A percentile compares a stretch with the other conserved stretches of the same genome.
phyloP scores from a whole-genome alignment of 2,113 vertebrate species.

The Atrichornis clamosus region DNA sequence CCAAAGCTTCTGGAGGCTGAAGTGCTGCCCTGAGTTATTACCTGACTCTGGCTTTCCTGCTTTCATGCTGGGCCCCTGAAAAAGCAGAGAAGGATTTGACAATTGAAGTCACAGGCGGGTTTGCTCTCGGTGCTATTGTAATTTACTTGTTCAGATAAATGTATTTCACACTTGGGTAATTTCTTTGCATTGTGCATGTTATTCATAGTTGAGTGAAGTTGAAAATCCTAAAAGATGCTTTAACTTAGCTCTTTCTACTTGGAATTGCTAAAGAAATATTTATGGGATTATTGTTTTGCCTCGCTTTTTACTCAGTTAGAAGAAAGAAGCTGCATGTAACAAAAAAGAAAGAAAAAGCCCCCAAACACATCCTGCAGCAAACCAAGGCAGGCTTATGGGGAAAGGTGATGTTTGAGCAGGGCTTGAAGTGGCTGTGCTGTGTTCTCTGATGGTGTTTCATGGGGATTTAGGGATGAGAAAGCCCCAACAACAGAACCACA shows the following conservation, averaged over 20 bases:
- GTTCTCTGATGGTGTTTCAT: background rate
- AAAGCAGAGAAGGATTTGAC: background rate
- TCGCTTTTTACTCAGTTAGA: background rate
- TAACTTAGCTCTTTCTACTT: background rate
- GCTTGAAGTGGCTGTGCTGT: background rate
- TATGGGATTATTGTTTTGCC: background rate
- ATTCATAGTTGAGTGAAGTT: background rate
- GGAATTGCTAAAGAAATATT: background rate
- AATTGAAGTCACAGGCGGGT: background rate
- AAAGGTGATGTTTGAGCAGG: background rate
- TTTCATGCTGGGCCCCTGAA: background rate
- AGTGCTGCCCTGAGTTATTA: background rate
- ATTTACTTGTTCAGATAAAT: constrained; percentile 25
- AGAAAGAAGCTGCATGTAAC: background rate
- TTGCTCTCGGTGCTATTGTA: background rate
- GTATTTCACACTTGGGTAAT: background rate
- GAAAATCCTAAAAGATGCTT: background rate
- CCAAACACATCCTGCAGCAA: background rate
- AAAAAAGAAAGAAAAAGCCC: background rate
- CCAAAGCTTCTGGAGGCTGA: background rate
- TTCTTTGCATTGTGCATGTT: background rate
- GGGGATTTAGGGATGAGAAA: background rate
- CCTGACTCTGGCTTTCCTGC: background rate
- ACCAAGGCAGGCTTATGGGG: background rate
- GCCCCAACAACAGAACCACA: background rate